These are phyloP conservation scores for Sebastes fasciatus DNA, from an alignment of 2,113 vertebrate genomes.

Conservation along the genomic window DNA sequence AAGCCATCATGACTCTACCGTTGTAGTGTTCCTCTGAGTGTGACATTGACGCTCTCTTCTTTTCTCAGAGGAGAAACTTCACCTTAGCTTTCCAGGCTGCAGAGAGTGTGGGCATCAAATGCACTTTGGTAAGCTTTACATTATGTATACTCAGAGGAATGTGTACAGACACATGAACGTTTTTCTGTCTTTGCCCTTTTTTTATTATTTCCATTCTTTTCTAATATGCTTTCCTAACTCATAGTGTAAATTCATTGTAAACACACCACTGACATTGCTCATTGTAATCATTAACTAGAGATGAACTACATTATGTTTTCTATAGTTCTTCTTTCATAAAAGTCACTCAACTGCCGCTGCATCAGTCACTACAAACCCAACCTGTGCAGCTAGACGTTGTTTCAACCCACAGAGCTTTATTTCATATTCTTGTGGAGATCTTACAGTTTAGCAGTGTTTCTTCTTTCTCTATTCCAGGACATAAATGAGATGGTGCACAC, in stretches of 20 bases:
- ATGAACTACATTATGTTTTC: background rate
- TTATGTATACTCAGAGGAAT: background rate
- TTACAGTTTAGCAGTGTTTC: background rate
- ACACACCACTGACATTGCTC: background rate
- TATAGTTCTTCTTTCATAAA: conserved; percentile 8
- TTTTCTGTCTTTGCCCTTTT: background rate
- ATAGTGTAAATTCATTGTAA: background rate
- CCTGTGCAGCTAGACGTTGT: background rate
- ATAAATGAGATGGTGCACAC: conserved; percentile 97
- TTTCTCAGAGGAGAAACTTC: conserved; percentile 93
- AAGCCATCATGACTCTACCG: background rate
- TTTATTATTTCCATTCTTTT: background rate
- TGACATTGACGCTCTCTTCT: conserved; percentile 24
- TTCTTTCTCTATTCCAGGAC: conserved; percentile 83
- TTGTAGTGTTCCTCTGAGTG: background rate
- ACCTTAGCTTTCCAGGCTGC: conserved; percentile 97
- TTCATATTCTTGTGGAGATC: conserved; percentile 10
- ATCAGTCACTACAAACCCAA: background rate
- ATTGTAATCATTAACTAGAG: conserved; percentile 4
- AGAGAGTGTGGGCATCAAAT: conserved; percentile 98
- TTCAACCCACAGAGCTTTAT: conserved; percentile 5
- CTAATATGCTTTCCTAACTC: background rate
- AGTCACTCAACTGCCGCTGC: background rate
- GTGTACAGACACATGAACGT: background rate
- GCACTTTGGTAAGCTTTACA: conserved; percentile 90